Percentiles rank a stretch among this genome's conserved stretches.
Conservation (phyloP, 2,113 vertebrate species). For the Ailurus styani region DNA sequence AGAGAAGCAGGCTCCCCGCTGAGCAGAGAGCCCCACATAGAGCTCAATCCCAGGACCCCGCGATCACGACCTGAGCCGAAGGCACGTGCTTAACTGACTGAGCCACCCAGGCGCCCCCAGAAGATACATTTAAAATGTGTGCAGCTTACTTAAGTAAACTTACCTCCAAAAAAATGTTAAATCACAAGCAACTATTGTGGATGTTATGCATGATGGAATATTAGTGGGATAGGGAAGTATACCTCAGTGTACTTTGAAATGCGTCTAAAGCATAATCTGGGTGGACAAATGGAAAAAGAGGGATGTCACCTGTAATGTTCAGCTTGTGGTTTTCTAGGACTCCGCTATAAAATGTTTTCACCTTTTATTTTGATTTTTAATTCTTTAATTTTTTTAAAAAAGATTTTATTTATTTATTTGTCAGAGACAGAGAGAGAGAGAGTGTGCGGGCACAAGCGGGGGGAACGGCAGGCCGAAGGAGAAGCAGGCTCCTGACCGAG, state of each 20-base stretch:
- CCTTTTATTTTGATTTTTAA: background rate
- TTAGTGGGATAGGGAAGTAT: background rate
- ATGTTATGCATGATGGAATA: background rate
- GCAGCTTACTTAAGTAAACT: background rate
- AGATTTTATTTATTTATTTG: no score
- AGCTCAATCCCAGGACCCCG: no score
- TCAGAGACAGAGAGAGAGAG: no score
- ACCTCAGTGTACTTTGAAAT: background rate
- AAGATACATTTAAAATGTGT: background rate
- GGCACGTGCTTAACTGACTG: no score
- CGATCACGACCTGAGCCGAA: no score
- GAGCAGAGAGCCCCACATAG: no score
- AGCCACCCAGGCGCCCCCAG: no score
- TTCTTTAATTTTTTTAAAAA: no score
- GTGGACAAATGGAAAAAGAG: background rate
- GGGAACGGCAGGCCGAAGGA: no score
- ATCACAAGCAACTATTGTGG: background rate
- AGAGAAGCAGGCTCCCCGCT: no score
- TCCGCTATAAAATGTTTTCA: background rate
- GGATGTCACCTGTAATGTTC: background rate
- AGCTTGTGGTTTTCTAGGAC: background rate
- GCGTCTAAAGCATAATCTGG: background rate
- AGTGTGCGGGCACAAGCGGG: no score
- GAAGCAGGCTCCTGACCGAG: no score
- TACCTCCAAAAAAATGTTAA: background rate